Base-by-base conservation (phyloP, 2,797 vertebrate genomes). In the Arrhamphus sclerolepis region DNA sequence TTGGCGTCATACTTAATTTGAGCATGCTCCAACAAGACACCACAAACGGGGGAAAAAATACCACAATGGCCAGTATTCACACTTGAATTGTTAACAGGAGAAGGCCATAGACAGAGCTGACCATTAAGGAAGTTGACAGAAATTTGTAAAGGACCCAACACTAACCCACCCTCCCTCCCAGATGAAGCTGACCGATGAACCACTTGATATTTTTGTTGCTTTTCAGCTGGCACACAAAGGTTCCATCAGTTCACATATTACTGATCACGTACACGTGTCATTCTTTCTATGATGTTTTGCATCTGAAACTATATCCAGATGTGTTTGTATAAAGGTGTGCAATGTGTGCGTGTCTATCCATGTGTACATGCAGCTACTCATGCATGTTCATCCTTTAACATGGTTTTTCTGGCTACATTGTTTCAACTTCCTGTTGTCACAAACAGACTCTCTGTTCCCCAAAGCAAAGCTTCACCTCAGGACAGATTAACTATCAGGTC, bases 41-140 rank as follows among this genome's bases (percentile, higher is more conserved):
- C 77, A 74, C 84, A 89, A 78, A 76, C 78, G 78, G 58, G 76
- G 42, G 29, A 82, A 53, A 78, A 86, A 87, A 82, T 80, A 82
- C 87, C 87, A 91, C 91, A 92, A 85, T 89, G 81, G 78, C 56
- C 54, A 55, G 78, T 86, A 91, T 92, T 92, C 87, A 91, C 84
- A 56, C 67, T 67, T 58, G 66, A 59, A 83, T 83, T 81, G 70
- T 87, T 82, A 82, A 84, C 62, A 78, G 72, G 71, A 17, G 66
- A 77, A 50, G 64, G 65, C 56, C 38, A 5, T 59, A 82, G 54
- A 85, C 86, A 82, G 67, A 53, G 75, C 71, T 83, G 80, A 87
- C 78, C 75, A 4, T 74, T 58, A 31, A 68, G 49, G 62, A 72
- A 64, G 75, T 69, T 70, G 72, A n/a, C 26, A 34, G 73, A 61